Conservation (phyloP, 2,113 vertebrate species). For the Eudyptes chrysolophus region DNA sequence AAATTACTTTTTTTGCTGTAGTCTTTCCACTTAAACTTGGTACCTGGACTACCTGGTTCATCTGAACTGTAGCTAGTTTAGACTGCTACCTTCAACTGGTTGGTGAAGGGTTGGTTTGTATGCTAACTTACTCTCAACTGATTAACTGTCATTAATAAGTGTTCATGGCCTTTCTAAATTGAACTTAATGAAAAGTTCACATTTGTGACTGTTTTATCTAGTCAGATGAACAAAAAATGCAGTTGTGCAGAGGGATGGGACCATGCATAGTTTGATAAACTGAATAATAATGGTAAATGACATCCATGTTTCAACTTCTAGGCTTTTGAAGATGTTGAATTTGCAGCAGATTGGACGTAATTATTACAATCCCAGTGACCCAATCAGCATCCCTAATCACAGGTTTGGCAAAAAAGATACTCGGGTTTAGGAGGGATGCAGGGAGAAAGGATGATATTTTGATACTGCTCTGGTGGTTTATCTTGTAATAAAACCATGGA, state of each 20-base stretch:
- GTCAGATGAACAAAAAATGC: neutral
- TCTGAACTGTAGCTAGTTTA: neutral
- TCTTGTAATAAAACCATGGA: neutral
- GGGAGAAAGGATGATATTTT: neutral
- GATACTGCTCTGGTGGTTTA: neutral
- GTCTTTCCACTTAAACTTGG: neutral
- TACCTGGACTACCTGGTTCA: neutral
- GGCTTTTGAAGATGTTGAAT: conserved; percentile 89
- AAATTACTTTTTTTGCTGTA: neutral
- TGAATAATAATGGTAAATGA: neutral
- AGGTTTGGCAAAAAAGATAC: conserved; percentile 70
- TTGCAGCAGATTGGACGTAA: conserved; percentile 96
- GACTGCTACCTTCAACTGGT: neutral
- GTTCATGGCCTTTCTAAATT: neutral
- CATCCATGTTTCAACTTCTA: conserved; percentile 32
- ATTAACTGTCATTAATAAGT: neutral
- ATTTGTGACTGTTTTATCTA: neutral
- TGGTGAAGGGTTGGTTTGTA: neutral
- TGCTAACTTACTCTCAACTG: neutral
- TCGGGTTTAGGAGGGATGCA: neutral
- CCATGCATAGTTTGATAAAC: neutral
- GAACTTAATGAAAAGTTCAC: neutral
- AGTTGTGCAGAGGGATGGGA: neutral
- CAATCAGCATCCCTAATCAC: conserved; percentile 86
- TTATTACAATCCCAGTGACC: conserved; percentile 90